These are phyloP conservation scores for Callinectes sapidus DNA, from an alignment of 2,888 invertebrate genomes.

Conservation along the genomic window DNA sequence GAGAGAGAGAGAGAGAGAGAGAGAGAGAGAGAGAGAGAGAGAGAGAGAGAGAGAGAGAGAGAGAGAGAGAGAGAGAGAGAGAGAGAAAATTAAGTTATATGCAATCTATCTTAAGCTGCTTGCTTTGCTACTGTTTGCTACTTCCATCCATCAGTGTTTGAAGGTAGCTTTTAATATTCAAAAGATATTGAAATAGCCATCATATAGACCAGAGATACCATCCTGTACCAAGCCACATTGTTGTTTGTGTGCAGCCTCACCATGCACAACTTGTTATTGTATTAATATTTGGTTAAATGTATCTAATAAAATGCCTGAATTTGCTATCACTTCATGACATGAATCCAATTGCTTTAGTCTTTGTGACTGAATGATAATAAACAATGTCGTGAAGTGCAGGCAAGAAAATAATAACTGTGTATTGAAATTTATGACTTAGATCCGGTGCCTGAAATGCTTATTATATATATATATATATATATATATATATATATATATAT, in stretches of 20 bases:
- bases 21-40: too few relatives aligned
- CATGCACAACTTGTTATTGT: neutral
- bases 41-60: too few relatives aligned
- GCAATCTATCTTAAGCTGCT: neutral
- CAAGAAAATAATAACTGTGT: neutral
- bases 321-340: neutral
- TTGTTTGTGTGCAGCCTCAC: neutral
- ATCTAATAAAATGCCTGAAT: neutral
- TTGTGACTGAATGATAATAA: neutral
- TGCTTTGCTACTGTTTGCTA: too few relatives aligned
- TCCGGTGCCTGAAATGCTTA: neutral
- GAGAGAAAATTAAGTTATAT: neutral
- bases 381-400: neutral
- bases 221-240: too few relatives aligned
- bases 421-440: neutral
- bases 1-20: too few relatives aligned
- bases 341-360: neutral
- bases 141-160: neutral
- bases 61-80: too few relatives aligned
- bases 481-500: neutral
- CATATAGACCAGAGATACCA: too few relatives aligned
- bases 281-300: neutral
- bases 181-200: neutral
- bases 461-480: neutral
- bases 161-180: neutral